Evolutionary conservation across 2,113 vertebrate species (phyloP).

Genomic region (Heptranchias perlo): DNA sequence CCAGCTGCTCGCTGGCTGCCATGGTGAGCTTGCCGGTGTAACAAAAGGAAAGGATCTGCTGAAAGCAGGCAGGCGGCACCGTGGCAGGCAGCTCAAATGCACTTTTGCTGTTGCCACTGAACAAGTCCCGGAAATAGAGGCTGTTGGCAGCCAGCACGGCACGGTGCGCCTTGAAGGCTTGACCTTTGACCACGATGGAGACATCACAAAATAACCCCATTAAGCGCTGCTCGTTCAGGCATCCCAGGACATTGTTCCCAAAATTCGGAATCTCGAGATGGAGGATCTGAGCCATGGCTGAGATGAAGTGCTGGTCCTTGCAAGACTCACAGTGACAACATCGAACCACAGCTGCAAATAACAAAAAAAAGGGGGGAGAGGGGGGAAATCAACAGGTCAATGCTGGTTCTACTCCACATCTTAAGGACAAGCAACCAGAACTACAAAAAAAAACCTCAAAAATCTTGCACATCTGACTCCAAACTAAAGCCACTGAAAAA

Average conservation of each 20-base stretch:
- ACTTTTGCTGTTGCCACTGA: slow-evolving; percentile 89
- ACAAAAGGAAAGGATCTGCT: slow-evolving; percentile 96
- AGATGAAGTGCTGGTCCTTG: slow-evolving; percentile 48
- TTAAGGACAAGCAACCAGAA: background rate
- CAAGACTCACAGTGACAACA: slow-evolving; percentile 63
- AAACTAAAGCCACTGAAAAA: background rate
- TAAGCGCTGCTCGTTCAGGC: slow-evolving; percentile 90
- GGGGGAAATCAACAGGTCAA: slow-evolving; percentile 18
- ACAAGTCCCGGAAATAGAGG: slow-evolving; percentile 93
- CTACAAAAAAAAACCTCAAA: background rate
- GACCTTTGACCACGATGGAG: slow-evolving; percentile 95
- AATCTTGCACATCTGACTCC: background rate
- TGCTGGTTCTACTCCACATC: background rate
- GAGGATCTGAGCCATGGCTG: slow-evolving; percentile 92
- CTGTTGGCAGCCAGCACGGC: slow-evolving; percentile 93
- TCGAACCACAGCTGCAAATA: slow-evolving; percentile 68
- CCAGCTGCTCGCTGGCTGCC: slow-evolving; percentile 96
- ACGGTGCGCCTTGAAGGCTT: slow-evolving; percentile 93
- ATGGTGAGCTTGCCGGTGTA: slow-evolving; percentile 97
- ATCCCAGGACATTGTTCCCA: slow-evolving; percentile 90
- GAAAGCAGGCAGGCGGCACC: slow-evolving; percentile 89
- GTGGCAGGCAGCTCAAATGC: slow-evolving; percentile 93
- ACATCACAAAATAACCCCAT: slow-evolving; percentile 96
- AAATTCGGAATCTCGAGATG: slow-evolving; percentile 98
- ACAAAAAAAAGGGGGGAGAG: slow-evolving; percentile 29